Base-by-base conservation (phyloP, 2,888 invertebrate genomes). In the Chloromyia formosa region DNA sequence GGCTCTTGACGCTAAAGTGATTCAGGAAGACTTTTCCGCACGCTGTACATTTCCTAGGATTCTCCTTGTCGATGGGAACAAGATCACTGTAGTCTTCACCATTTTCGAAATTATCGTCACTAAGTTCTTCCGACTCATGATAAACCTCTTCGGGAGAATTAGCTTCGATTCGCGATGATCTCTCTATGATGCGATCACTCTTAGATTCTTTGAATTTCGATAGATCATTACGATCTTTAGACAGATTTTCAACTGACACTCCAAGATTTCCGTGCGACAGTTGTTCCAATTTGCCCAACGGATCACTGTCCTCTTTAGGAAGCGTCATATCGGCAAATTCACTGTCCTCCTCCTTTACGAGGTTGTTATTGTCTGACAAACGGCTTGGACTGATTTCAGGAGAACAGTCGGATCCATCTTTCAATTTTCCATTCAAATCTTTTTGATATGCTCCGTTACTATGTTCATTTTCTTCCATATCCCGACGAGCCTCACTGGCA, bases 1-100 rank as follows among this genome's bases (percentile, higher is more conserved):
- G 98, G 1, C 94, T 94, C 86, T 96, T 97, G 23, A 97, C 91
- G 68, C 94, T 93, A 83, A 96, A 96, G 81, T 95, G 93, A 82
- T 96, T 97, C 84, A 94, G 95, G 85, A 97, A 97, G 81, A 94
- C 89, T 86, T 96, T 96, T 7, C 94, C 95, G 84, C 98, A 98
- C 42, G 94, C 94, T 1, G 94, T 92, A 85, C 97, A 98, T 80
- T 93, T 91, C 49, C 94, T 88, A 0, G 97, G 96, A 84, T 97
- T 96, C 79, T 96, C 96, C 82, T 93, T 93, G 83, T 97, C 96
- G 75, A 96, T 90, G 45, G 97, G 96, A 74, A 96, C 93, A 81
- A 96, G 95, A 80, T 90, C 90, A 12, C 91, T 91, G 79, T 88
- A 88, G 49, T 78, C 78, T 75, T 85, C 87, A 0, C 92, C 93